Percentiles rank a stretch among this genome's conserved stretches.
Evolutionary conservation across 2,113 vertebrate genomes (phyloP).

Genomic region (Monopterus albus): DNA sequence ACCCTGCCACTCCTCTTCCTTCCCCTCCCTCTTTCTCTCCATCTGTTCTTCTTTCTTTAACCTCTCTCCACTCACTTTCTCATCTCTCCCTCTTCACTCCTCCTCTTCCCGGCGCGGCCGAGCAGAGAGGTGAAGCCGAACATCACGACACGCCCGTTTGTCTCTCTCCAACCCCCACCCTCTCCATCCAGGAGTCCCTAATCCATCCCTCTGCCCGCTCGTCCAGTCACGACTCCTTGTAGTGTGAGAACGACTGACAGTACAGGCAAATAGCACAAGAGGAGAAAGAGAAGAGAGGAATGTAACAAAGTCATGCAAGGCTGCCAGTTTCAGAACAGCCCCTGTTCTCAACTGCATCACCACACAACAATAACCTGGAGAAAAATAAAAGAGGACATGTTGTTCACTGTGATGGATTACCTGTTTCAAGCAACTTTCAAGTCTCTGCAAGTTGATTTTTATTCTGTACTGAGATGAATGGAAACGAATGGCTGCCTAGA

Average conservation of each 20-base stretch:
- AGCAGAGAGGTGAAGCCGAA: conserved; percentile 44
- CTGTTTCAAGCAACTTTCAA: conserved; percentile 15
- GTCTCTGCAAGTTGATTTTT: conserved; percentile 31
- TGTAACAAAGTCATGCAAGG: background rate
- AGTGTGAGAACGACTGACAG: conserved; percentile 17
- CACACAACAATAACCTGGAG: conserved; percentile 24
- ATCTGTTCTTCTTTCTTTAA: conserved; percentile 28
- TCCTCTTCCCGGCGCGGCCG: conserved; percentile 8
- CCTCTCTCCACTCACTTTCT: background rate
- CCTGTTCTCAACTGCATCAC: conserved; percentile 1
- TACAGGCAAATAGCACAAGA: background rate
- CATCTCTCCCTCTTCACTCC: background rate
- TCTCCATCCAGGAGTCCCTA: background rate
- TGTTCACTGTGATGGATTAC: conserved; percentile 38
- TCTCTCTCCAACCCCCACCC: conserved; percentile 2
- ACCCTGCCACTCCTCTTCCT: background rate
- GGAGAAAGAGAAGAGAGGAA: background rate
- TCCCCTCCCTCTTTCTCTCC: background rate
- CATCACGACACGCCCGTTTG: conserved; percentile 51
- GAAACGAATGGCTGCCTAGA: conserved; percentile 39
- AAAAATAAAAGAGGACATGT: background rate
- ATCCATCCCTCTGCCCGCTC: conserved; percentile 23
- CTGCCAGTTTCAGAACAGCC: background rate
- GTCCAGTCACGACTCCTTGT: conserved; percentile 68
- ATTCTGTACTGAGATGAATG: conserved; percentile 39